phyloP scores from a whole-genome alignment of 2,113 vertebrate genomes.

The Nothoprocta pentlandii region DNA sequence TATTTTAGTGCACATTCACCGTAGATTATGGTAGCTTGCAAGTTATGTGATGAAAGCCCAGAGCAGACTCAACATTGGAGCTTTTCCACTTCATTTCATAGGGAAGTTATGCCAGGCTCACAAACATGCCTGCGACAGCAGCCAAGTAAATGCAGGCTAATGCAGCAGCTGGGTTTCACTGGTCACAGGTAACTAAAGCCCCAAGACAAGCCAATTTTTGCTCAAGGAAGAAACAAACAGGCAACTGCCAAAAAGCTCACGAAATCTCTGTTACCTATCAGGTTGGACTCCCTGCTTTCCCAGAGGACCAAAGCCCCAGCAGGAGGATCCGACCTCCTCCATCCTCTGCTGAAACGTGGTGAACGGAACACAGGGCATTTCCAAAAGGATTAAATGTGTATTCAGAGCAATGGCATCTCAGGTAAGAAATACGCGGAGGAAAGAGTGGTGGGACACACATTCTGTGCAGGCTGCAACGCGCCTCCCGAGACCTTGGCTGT shows the following conservation, averaged over 20 bases:
- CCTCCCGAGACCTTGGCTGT: neutral
- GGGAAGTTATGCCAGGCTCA: slow-evolving; percentile 27
- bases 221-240: neutral
- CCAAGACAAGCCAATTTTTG: neutral
- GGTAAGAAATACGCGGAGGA: neutral
- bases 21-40: slow-evolving; percentile 29
- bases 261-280: neutral
- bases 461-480: neutral
- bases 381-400: neutral
- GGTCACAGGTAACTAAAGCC: neutral
- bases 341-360: neutral
- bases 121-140: neutral
- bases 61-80: neutral
- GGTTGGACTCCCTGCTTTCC: neutral
- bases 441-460: neutral
- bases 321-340: neutral
- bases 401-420: neutral
- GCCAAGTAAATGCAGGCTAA: neutral
- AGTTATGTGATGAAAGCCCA: slow-evolving; percentile 38
- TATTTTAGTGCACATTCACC: slow-evolving; percentile 32
- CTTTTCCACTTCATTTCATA: slow-evolving; percentile 56
- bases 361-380: neutral
- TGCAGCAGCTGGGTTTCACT: neutral
- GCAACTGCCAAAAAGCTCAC: neutral
- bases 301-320: neutral